Conservation (phyloP, 1,140 invertebrate genomes). For the Brachionus rotundiformis region DNA sequence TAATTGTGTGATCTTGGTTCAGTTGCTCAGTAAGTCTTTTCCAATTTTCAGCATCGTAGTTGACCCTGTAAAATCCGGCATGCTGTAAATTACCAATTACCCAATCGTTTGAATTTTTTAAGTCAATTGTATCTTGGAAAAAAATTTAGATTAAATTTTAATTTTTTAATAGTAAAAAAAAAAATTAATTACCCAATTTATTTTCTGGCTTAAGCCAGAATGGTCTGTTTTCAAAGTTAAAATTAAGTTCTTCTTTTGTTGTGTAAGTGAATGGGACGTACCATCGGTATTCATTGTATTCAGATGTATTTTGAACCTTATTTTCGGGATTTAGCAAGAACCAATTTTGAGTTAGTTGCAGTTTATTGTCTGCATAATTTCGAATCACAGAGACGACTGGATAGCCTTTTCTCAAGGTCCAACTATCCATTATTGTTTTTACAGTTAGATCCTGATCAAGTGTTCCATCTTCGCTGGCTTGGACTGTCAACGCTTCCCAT, state of each 20-base stretch:
- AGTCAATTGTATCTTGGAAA: conserved; percentile 74
- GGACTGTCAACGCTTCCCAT: conserved; percentile 68
- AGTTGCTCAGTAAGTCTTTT: conserved; percentile 43
- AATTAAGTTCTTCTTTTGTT: conserved; percentile 48
- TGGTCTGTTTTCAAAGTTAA: conserved; percentile 53
- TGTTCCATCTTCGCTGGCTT: conserved; percentile 57
- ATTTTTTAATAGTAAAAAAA: conserved; percentile 87
- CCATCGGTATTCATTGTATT: conserved; percentile 53
- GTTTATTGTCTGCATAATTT: conserved; percentile 65
- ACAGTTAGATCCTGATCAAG: conserved; percentile 71
- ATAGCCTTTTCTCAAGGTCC: conserved; percentile 61
- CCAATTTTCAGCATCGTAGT: conserved; percentile 80
- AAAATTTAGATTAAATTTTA: conserved; percentile 82
- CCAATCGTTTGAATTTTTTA: conserved; percentile 58
- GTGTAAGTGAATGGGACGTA: conserved; percentile 55
- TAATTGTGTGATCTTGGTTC: neutral
- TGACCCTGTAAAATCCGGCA: conserved; percentile 81
- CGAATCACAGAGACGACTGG: conserved; percentile 55
- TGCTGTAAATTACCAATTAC: conserved; percentile 83
- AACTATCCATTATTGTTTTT: conserved; percentile 63
- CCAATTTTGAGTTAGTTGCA: conserved; percentile 71
- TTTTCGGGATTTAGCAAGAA: conserved; percentile 56
- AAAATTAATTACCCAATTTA: neutral
- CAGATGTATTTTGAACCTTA: neutral
- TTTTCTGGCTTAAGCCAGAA: conserved; percentile 64